Base-by-base conservation (phyloP, 2,797 vertebrate genomes). In the Odontamblyopus lacepedii region DNA sequence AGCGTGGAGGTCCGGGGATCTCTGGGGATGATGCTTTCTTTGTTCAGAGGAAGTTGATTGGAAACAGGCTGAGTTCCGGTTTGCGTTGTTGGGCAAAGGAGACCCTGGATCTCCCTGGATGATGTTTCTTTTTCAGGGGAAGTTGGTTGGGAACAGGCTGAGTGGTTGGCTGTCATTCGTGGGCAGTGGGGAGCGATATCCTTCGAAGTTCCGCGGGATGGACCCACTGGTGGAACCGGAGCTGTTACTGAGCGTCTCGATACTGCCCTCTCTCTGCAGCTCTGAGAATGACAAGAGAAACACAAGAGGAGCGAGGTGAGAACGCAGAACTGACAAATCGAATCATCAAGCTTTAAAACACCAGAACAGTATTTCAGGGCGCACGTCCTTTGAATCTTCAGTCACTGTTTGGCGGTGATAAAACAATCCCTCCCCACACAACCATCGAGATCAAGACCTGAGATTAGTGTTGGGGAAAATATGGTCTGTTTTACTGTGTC, bases 191-290 rank as follows among this genome's bases (percentile, higher is more conserved):
- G 97, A 98, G 6, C 97, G 93, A 92, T 98, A 99, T 65, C 98
- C 97, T 27, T 99, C 98, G 1, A 97, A 99, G 91, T 95, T 97
- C 78, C 96, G 95, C 0, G 97, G 97, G 92, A 99, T 98, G 89
- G 97, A 98, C 88, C 97, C 97, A 18, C 97, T 99, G 86, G 98
- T 98, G 87, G 98, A 99, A 1, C 97, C 98, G 0, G 98, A 99
- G 90, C 97, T 99, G 95, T 99, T 99, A 85, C 98, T 99, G 83
- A 99, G 95, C 1, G 98, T 99, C 94, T 99, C 98, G 75, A 99
- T 99, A 94, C 98, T 99, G 92, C 98, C 98, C 92, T 98, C 98
- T 90, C 97, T 95, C 94, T 98, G 98, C 78, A 99, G 96, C 91
- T 98, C 98, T 97, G 96, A 88, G 26, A 41, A 63, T 4, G 38